Percentiles rank a stretch among this genome's conserved stretches.
Conservation (phyloP, 2,888 invertebrate species). For the Pharmacophagus antenor region DNA sequence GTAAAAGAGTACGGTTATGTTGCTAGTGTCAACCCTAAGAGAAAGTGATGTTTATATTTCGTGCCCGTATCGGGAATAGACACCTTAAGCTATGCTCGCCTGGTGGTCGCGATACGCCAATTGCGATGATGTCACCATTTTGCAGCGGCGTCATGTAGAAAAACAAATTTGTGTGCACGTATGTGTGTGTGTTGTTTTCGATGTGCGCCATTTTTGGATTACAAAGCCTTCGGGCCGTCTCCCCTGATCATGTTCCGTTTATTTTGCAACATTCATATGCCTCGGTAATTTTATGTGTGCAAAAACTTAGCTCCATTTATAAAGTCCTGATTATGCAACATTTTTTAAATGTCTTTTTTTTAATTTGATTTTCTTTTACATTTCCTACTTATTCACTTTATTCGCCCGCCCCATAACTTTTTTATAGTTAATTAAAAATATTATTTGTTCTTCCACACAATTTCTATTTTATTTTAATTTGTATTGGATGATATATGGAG, state of each 20-base stretch:
- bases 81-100: constrained; percentile 58
- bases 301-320: constrained; percentile 20
- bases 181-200: neutral
- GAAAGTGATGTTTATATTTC: constrained; percentile 53
- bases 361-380: no score
- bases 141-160: constrained; percentile 35
- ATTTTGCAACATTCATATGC: constrained; percentile 29
- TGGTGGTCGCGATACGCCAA: constrained; percentile 62
- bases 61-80: constrained; percentile 52
- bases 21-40: constrained; percentile 13
- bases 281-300: constrained; percentile 30
- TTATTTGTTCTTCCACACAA: no score
- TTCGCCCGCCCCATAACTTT: no score
- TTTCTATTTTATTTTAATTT: no score
- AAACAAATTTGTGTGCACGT: constrained; percentile 12
- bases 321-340: constrained; percentile 12
- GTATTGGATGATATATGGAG: no score
- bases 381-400: no score
- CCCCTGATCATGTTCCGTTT: constrained; percentile 37
- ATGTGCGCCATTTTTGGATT: constrained; percentile 29
- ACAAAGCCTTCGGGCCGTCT: constrained; percentile 38
- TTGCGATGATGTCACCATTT: constrained; percentile 63
- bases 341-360: neutral
- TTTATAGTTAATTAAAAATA: no score
- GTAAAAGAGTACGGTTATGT: no score